Evolutionary conservation across 2,113 vertebrate genomes (phyloP), one percentile per base, ranked within the genome.

Genomic region (Synchiropus splendidus): DNA sequence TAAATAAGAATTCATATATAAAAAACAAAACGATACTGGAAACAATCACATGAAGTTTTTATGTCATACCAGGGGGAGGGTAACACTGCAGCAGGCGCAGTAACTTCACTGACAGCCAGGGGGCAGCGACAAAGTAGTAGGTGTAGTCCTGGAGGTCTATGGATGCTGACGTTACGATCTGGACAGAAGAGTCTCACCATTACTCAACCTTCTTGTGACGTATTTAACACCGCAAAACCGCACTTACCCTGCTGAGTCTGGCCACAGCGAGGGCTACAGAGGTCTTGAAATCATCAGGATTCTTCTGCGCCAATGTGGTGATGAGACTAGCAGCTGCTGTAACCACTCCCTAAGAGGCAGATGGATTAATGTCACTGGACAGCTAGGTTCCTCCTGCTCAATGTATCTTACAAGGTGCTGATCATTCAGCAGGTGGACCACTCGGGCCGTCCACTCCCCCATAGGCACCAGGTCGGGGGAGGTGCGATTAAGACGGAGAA

Each of bases 111-210:
- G 90, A 92, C 35, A 92, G 78, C 90, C 90, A 92, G 1, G 90
- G 90, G 0, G 90, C 90, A 0, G 90, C 89, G 2, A 93, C 90
- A 8, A 92, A 93, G 75, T 92, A 93, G 70, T 92, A 92, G 0
- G 90, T 92, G 43, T 92, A 93, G 76, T 89, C 88, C 72, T 91
- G 90, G 8, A 92, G 86, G 76, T 92, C 90, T 0, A 90, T 90
- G 75, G 88, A 91, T 2, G 89, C 88, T 0, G 90, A 93, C 2
- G 90, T 90, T 36, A 93, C 90, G 0, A 92, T 92, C 90, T 93
- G 39, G 9, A 45, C 9, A 21, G 15, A 45, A 14, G 30, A 0
- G 9, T 17, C 5, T 17, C 2, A 17, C 14, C 1, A 18, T 6
- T 0, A 30, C 2, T 10, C 18, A 36, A 10, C 30, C 32, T 0